Conservation (phyloP, 1,140 invertebrate species). For the Diabrotica undecimpunctata region DNA sequence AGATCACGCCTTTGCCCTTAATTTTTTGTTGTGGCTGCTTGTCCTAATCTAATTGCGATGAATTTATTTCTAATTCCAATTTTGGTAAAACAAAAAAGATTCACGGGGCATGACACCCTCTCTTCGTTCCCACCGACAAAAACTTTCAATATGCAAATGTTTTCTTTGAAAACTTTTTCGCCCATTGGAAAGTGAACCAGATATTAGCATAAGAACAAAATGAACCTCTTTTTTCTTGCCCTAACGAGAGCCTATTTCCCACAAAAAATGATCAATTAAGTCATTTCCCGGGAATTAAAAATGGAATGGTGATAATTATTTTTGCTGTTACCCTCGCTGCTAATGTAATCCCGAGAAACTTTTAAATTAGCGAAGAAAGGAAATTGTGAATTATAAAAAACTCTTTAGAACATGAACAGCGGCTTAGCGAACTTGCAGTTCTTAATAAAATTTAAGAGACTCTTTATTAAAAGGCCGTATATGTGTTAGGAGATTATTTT, state of each 20-base stretch:
- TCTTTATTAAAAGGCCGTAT: background rate
- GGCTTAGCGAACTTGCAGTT: background rate
- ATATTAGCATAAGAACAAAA: background rate
- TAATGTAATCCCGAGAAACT: background rate
- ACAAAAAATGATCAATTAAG: conserved; percentile 5
- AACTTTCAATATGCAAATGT: background rate
- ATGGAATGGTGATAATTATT: conserved; percentile 5
- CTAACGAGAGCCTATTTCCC: conserved; percentile 4
- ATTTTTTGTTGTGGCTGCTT: background rate
- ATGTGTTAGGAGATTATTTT: background rate
- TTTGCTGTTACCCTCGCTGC: background rate
- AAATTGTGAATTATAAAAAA: background rate
- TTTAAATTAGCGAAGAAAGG: background rate
- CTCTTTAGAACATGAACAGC: background rate
- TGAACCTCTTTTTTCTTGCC: background rate
- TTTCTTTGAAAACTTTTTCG: background rate
- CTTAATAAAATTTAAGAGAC: background rate
- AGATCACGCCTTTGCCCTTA: too few species aligned
- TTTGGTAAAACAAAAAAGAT: background rate
- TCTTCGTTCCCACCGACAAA: background rate
- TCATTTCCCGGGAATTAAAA: conserved; percentile 1
- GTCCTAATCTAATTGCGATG: background rate
- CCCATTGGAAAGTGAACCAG: background rate
- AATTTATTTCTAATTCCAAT: background rate
- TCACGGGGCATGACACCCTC: background rate